A percentile compares a stretch with the other conserved stretches of the same genome.
phyloP scores from a whole-genome alignment of 2,797 vertebrate genomes.

The Pangasius krempfi region DNA sequence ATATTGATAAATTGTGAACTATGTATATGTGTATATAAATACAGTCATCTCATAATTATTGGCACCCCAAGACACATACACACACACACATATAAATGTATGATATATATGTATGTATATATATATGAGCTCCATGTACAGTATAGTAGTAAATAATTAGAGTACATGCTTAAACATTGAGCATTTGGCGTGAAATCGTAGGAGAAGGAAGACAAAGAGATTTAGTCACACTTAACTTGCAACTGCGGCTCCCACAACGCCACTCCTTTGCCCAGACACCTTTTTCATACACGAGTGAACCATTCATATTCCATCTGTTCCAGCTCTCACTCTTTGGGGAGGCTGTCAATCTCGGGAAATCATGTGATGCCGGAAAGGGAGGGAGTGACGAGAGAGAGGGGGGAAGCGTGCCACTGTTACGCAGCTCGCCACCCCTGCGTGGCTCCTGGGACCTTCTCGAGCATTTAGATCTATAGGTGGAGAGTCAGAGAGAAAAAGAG shows the following conservation, averaged over 20 bases:
- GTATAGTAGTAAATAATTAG: not conserved
- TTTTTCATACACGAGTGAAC: conserved; percentile 96
- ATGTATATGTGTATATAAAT: not conserved
- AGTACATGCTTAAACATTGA: not conserved
- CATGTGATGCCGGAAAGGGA: conserved; percentile 84
- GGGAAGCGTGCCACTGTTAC: conserved; percentile 71
- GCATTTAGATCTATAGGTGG: conserved; percentile 72
- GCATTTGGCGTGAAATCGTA: conserved; percentile 7
- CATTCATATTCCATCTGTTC: conserved; percentile 98
- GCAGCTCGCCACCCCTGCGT: conserved; percentile 75
- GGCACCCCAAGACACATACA: not conserved
- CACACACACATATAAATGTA: no score
- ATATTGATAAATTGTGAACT: not conserved
- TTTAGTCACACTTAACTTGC: conserved; percentile 73
- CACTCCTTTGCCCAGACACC: conserved; percentile 76
- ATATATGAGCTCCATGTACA: not conserved
- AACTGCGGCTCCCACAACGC: conserved; percentile 70
- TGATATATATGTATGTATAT: not conserved
- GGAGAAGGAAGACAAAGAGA: conserved; percentile 64
- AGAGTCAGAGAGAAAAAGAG: conserved; percentile 68
- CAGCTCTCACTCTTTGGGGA: conserved; percentile 92
- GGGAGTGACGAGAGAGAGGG: conserved; percentile 60
- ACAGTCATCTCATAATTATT: not conserved
- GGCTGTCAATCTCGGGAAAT: conserved; percentile 94
- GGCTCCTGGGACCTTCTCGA: conserved; percentile 90